A percentile compares a stretch with the other conserved stretches of the same genome.
phyloP scores from a whole-genome alignment of 2,888 invertebrate genomes.

The Mesorhabditis belari region DNA sequence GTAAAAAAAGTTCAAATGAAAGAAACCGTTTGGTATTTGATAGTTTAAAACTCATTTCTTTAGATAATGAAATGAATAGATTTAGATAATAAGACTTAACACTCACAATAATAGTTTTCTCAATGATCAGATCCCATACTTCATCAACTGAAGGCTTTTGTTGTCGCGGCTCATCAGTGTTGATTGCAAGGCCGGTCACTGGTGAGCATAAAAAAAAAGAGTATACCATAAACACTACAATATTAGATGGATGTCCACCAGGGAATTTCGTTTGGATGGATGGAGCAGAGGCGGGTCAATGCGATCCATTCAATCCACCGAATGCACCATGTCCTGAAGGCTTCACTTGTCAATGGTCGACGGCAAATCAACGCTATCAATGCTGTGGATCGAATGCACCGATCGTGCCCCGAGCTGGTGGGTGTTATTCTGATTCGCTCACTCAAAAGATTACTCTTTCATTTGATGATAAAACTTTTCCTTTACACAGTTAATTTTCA shows the following conservation, averaged over 20 bases:
- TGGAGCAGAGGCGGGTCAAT: conserved; percentile 23
- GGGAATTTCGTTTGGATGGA: conserved; percentile 22
- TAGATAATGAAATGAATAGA: too few relatives aligned
- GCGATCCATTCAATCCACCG: conserved; percentile 45
- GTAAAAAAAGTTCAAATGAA: too few relatives aligned
- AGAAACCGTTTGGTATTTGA: too few relatives aligned
- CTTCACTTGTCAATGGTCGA: conserved; percentile 36
- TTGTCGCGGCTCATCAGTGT: conserved; percentile 14
- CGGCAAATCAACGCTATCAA: conserved; percentile 26
- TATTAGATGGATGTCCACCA: conserved; percentile 29
- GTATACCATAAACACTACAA: background rate
- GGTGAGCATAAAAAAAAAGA: conserved; percentile 1
- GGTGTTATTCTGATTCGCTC: background rate
- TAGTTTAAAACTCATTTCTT: too few relatives aligned
- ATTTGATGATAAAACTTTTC: conserved; percentile 1
- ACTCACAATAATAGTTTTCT: too few relatives aligned
- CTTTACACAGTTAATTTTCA: background rate
- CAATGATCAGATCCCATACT: conserved; percentile 10
- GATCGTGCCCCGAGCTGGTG: conserved; percentile 6
- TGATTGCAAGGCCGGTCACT: conserved; percentile 16
- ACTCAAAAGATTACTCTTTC: background rate
- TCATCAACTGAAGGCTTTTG: conserved; percentile 31
- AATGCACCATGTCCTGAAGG: conserved; percentile 43
- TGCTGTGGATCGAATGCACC: conserved; percentile 32
- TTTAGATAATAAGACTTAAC: too few relatives aligned